Base-by-base conservation (phyloP, 2,113 vertebrate species). In the Crotalus tigris region DNA sequence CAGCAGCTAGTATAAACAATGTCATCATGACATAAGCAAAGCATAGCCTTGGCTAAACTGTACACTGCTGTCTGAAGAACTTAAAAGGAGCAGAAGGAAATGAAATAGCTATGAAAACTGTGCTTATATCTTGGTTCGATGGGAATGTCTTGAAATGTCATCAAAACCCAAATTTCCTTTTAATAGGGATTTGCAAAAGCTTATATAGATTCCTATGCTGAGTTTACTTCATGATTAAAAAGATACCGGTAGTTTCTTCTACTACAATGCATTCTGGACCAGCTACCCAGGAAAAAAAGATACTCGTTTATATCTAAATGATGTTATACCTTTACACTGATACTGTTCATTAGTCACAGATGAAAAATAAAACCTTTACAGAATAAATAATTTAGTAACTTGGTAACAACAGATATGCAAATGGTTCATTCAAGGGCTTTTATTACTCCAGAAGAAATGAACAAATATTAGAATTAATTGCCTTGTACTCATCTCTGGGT, bases 21-120 rank as follows among this genome's bases (percentile, higher is more conserved):
- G 54, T 88, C 87, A 75, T 3, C 26, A 93, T 93, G 92, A 93
- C 10, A 93, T 90, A 90, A 93, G 90, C 85, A 95, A 90, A 93
- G 90, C 87, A 95, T 92, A 58, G 90, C 29, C 88, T 3, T 5
- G 5, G 49, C n/a, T 23, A 19, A 75, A 85, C 90, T 91, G 87
- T 86, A 33, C 57, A 81, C 4, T 24, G 23, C 33, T 94, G 89
- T 90, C 11, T 93, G 54, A 44, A 17, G n/a, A 46, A 29, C 91
- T 17, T 55, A n/a, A 57, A 64, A 91, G 91, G 64, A 58, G 23
- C 13, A 39, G 91, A 86, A 53, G 53, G 12, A 55, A 24, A 51
- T 55, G 15, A 26, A 19, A 58, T 15, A 91, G 21, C 19, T 23
- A 69, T 24, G 53, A 21, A 13, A 13, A 44, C 4, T 46, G 8